These are phyloP conservation scores for Trialeurodes vaporariorum DNA, from an alignment of 1,140 invertebrate genomes.

Conservation along the genomic window DNA sequence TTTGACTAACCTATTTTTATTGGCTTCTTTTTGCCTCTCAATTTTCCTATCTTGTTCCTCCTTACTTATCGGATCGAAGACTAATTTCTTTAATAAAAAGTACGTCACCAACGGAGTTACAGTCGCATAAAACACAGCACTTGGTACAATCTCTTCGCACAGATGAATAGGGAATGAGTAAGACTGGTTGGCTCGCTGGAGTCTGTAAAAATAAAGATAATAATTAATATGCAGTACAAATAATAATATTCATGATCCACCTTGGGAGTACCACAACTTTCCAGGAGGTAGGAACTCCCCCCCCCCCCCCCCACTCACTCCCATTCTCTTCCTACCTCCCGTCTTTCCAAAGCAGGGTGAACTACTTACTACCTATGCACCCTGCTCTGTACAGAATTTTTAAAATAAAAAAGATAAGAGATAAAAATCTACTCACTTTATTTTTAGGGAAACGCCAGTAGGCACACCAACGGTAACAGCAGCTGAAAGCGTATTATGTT, in stretches of 20 bases:
- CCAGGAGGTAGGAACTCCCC: too few species aligned
- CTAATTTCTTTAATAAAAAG: constrained; percentile 66
- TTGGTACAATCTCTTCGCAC: constrained; percentile 77
- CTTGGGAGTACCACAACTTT: too few species aligned
- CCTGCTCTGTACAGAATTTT: too few species aligned
- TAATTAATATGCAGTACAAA: constrained; percentile 4
- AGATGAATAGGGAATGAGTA: constrained; percentile 83
- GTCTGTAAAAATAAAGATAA: constrained; percentile 39
- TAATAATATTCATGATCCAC: too few species aligned
- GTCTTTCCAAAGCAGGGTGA: too few species aligned
- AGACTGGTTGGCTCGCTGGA: constrained; percentile 73
- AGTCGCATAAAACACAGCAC: constrained; percentile 86
- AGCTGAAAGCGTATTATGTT: constrained; percentile 77
- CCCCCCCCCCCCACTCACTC: too few species aligned
- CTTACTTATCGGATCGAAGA: constrained; percentile 75
- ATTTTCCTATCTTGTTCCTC: constrained; percentile 62
- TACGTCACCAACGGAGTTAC: constrained; percentile 69
- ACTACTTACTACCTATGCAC: too few species aligned
- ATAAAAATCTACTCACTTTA: constrained; percentile 52
- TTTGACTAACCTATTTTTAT: constrained; percentile 45
- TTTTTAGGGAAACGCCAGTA: constrained; percentile 73
- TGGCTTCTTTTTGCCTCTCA: constrained; percentile 57
- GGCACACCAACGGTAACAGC: constrained; percentile 71
- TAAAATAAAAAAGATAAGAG: too few species aligned
- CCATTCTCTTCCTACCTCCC: too few species aligned